Conservation (phyloP, 2,888 invertebrate genomes). For the Zygogramma bicolorata region DNA sequence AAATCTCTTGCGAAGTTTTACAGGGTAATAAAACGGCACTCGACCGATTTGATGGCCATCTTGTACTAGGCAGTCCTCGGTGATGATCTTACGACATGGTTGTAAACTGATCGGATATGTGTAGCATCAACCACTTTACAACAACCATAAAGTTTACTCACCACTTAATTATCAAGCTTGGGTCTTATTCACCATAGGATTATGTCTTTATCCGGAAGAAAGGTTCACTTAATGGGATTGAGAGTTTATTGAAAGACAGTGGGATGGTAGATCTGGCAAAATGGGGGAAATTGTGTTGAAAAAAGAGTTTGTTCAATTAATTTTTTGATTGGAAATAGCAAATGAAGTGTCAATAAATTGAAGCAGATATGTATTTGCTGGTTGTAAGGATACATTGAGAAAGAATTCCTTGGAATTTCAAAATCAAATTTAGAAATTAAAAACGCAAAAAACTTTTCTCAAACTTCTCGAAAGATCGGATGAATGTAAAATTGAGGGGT, state of each 20-base stretch:
- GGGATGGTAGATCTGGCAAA: no score
- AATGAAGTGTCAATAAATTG: no score
- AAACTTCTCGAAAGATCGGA: neutral
- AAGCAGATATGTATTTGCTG: no score
- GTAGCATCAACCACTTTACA: constrained; percentile 39
- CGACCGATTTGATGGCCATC: constrained; percentile 56
- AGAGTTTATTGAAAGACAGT: no score
- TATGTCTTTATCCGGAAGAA: neutral
- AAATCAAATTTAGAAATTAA: no score
- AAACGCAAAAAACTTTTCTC: no score
- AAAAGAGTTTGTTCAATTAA: no score
- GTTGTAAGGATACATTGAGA: no score
- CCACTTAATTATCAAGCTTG: constrained; percentile 15
- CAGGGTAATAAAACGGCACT: constrained; percentile 46
- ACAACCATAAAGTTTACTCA: constrained; percentile 21
- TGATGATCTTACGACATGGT: constrained; percentile 54
- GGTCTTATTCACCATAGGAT: neutral
- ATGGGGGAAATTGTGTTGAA: no score
- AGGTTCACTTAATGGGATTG: neutral
- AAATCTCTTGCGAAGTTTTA: constrained; percentile 33
- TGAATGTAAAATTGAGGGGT: neutral
- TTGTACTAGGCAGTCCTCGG: constrained; percentile 49
- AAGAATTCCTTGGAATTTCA: no score
- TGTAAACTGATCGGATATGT: constrained; percentile 48
- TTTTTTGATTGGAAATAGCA: no score